Evolutionary conservation across 2,113 vertebrate species (phyloP).

Genomic region (Nymphicus hollandicus): DNA sequence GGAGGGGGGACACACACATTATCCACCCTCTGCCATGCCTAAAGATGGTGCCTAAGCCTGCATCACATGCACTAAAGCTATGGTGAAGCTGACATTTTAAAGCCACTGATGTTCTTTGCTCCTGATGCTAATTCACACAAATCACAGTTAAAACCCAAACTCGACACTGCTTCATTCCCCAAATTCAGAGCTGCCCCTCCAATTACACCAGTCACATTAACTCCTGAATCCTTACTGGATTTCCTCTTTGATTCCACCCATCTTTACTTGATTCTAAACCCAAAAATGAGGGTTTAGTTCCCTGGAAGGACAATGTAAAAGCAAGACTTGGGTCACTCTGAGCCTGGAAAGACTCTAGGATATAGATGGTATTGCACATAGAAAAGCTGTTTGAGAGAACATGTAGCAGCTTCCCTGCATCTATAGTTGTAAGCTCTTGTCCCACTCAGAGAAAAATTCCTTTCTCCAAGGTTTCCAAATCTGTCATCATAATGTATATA

Average conservation of each 20-base stretch:
- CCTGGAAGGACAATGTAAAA: rapidly evolving
- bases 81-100: neutral
- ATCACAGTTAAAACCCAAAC: neutral
- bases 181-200: neutral
- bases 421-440: neutral
- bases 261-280: neutral
- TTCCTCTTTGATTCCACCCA: neutral
- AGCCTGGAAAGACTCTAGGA: neutral
- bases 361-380: neutral
- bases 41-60: neutral
- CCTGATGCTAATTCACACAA: neutral
- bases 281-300: neutral
- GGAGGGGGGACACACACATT: neutral
- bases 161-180: neutral
- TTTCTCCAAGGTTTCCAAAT: neutral
- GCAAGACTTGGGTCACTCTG: neutral
- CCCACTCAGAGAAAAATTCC: neutral
- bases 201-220: neutral
- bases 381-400: neutral
- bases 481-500: neutral
- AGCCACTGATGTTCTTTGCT: neutral
- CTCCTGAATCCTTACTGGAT: neutral
- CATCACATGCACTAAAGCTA: rapidly evolving
- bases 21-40: neutral
- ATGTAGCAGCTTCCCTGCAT: neutral